Base-by-base conservation (phyloP, 2,113 vertebrate species). In the Gambusia affinis region DNA sequence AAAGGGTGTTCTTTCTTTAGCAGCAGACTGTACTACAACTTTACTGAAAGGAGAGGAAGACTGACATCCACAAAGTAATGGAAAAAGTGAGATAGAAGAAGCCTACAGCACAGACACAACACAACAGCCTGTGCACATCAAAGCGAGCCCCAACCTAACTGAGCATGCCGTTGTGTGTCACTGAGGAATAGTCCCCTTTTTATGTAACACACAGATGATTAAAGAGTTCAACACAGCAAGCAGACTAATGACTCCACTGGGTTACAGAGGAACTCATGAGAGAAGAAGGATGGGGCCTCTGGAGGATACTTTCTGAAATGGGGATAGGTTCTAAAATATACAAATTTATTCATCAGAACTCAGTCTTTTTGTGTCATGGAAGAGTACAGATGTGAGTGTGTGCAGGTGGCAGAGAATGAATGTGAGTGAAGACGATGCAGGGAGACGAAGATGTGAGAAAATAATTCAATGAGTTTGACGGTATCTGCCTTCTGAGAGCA, bases 331-430 rank as follows among this genome's bases (percentile, higher is more conserved):
- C 81, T 92, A 93, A 94, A 93, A 93, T 94, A 93, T 91, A 95
- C 93, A 92, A 94, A 94, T 94, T 82, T 94, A 93, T 94, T 94
- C 92, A 92, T 92, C 91, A 91, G 83, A 93, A 90, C 87, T 75
- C 85, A 86, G 83, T 81, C 80, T 87, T 83, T 89, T 90, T 88
- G 85, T 86, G 85, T 88, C 84, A 84, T 88, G 66, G 54, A 73
- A 80, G 80, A 85, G 85, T 83, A 83, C 28, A n/a, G n/a, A 8
- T 60, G 60, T 17, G 67, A 85, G 87, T 73, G 79, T 76, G 90
- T 88, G 88, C 91, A 93, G 91, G 89, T 93, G 92, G 88, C 86
- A 91, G 79, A 57, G 82, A 82, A 73, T 65, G 83, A 82, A 82
- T 70, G 70, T 73, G 80, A 81, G 84, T 54, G 4, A 63, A 80